Conservation (phyloP, 2,888 invertebrate species). For the Sphaerophoria rueppellii region DNA sequence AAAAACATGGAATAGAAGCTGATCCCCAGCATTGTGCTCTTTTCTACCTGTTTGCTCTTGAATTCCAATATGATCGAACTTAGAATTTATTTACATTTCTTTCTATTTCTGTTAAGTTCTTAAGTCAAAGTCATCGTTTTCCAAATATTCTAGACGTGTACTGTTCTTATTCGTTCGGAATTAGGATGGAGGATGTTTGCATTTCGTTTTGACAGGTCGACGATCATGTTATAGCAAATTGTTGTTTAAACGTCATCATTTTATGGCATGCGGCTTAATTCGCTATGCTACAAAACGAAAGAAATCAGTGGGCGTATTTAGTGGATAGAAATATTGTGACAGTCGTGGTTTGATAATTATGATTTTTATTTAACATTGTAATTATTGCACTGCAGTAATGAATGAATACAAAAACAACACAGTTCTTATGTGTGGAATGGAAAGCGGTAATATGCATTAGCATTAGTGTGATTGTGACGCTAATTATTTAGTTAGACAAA, state of each 20-base stretch:
- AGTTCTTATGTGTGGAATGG: slow-evolving; percentile 40
- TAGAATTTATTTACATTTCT: background rate
- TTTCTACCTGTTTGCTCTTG: slow-evolving; percentile 30
- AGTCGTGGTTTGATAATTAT: slow-evolving; percentile 47
- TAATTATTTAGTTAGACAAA: slow-evolving; percentile 54
- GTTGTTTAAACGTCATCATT: slow-evolving; percentile 49
- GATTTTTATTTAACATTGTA: background rate
- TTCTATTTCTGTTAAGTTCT: background rate
- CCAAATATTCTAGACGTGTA: background rate
- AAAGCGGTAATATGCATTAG: slow-evolving; percentile 49
- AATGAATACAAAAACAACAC: slow-evolving; percentile 20
- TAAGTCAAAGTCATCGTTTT: slow-evolving; percentile 7
- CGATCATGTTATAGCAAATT: slow-evolving; percentile 1
- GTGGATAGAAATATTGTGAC: slow-evolving; percentile 5
- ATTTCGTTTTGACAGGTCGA: slow-evolving; percentile 24
- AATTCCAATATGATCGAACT: background rate
- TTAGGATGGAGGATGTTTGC: background rate
- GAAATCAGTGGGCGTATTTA: slow-evolving; percentile 39
- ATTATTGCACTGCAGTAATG: slow-evolving; percentile 29
- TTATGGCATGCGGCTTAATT: slow-evolving; percentile 15
- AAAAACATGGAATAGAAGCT: background rate
- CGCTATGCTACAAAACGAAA: background rate
- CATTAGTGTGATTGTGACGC: slow-evolving; percentile 54
- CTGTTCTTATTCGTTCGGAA: background rate
- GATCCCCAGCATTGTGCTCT: slow-evolving; percentile 7